Percentiles rank a stretch among this genome's conserved stretches.
Conservation (phyloP, 1,140 invertebrate species). For the Coenobita brevimanus region DNA sequence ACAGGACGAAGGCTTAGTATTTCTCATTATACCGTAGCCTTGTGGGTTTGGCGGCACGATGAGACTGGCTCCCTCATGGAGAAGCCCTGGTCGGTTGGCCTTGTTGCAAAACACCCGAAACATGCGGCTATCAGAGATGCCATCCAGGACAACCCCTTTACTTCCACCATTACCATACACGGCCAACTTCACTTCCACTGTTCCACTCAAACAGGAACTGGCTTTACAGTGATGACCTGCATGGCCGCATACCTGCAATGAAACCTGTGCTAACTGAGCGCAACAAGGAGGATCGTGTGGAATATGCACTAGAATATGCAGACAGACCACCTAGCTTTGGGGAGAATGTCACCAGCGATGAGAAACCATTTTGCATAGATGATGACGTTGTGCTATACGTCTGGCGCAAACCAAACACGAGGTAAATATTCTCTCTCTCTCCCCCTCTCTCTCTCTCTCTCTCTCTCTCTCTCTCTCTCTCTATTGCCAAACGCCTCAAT, state of each 20-base stretch:
- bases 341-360: too few relatives aligned
- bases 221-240: neutral
- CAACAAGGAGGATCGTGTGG: neutral
- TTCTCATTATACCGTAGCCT: neutral
- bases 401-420: too few relatives aligned
- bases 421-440: too few relatives aligned
- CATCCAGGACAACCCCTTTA: neutral
- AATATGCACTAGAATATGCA: neutral
- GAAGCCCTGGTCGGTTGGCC: neutral
- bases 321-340: too few relatives aligned
- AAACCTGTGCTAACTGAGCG: neutral
- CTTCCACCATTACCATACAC: neutral
- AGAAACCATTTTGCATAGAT: too few relatives aligned
- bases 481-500: too few relatives aligned
- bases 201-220: neutral
- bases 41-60: neutral
- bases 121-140: neutral
- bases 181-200: neutral
- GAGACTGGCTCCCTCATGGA: neutral
- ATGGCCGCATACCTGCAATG: neutral
- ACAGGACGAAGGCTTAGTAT: too few relatives aligned
- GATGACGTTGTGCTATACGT: too few relatives aligned
- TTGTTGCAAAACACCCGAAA: neutral
- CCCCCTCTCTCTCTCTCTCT: too few relatives aligned
- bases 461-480: too few relatives aligned